These are phyloP conservation scores for Magallana ariakensis DNA, from an alignment of 1,140 invertebrate genomes.

Conservation along the genomic window DNA sequence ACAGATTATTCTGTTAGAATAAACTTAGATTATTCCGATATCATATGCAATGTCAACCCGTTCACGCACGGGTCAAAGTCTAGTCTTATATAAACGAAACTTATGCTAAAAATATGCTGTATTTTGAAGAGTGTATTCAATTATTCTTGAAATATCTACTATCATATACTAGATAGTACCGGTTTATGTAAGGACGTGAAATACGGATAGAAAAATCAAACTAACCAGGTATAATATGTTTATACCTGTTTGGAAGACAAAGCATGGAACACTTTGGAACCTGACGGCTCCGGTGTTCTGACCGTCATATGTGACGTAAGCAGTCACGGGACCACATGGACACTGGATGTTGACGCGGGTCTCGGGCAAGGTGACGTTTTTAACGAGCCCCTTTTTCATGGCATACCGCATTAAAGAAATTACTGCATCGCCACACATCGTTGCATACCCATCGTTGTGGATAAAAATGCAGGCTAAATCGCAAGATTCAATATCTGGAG, in stretches of 20 bases:
- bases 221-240: too few relatives aligned
- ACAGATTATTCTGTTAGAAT: too few relatives aligned
- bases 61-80: too few relatives aligned
- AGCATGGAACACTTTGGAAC: conserved; percentile 77
- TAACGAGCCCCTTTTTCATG: conserved; percentile 68
- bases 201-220: too few relatives aligned
- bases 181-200: too few relatives aligned
- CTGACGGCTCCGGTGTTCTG: conserved; percentile 66
- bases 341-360: conserved; percentile 76
- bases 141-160: too few relatives aligned
- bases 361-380: conserved; percentile 62
- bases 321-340: conserved; percentile 75
- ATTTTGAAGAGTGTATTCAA: too few relatives aligned
- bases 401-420: conserved; percentile 75
- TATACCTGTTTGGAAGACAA: conserved; percentile 71
- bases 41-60: too few relatives aligned
- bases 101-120: too few relatives aligned
- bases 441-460: conserved; percentile 78
- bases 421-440: conserved; percentile 79
- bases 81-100: too few relatives aligned
- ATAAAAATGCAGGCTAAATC: conserved; percentile 77
- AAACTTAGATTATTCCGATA: too few relatives aligned
- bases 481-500: conserved; percentile 67
- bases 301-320: conserved; percentile 65
- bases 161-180: too few relatives aligned